phyloP scores from a whole-genome alignment of 2,113 vertebrate genomes.

The Macquaria australasica region DNA sequence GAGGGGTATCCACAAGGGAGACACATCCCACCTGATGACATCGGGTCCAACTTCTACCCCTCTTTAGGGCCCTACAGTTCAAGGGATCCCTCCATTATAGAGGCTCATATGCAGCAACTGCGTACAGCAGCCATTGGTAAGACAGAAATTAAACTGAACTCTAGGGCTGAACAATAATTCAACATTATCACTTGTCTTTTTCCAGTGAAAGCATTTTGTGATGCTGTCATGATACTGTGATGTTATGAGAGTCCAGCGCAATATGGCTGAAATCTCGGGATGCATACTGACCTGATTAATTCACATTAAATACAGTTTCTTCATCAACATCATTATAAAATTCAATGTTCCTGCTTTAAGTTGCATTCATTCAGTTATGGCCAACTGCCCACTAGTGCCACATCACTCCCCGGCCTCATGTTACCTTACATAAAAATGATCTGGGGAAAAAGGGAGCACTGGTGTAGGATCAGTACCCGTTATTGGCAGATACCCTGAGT shows the following conservation, averaged over 20 bases:
- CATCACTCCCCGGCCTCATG: not conserved
- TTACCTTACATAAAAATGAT: not conserved
- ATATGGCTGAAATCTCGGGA: not conserved
- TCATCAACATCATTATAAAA: not conserved
- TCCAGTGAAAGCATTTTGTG: not conserved
- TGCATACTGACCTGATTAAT: not conserved
- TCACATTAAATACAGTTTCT: not conserved
- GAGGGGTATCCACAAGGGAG: slow-evolving; percentile 90
- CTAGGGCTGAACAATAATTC: not conserved
- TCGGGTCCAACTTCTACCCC: slow-evolving; percentile 96
- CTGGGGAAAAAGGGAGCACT: not conserved
- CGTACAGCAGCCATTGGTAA: slow-evolving; percentile 93
- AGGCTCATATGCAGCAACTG: slow-evolving; percentile 96
- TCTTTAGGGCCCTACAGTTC: slow-evolving; percentile 96
- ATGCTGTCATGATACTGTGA: not conserved
- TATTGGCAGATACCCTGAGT: no score
- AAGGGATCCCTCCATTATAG: slow-evolving; percentile 91
- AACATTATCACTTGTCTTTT: not conserved
- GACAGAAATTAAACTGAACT: slow-evolving; percentile 15
- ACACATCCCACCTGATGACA: slow-evolving; percentile 94
- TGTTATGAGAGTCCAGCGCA: not conserved
- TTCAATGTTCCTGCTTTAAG: not conserved
- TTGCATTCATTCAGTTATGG: not conserved
- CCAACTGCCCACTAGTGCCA: no score
- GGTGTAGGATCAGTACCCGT: not conserved